phyloP scores from a whole-genome alignment of 2,113 vertebrate species.

The Lutjanus erythropterus region DNA sequence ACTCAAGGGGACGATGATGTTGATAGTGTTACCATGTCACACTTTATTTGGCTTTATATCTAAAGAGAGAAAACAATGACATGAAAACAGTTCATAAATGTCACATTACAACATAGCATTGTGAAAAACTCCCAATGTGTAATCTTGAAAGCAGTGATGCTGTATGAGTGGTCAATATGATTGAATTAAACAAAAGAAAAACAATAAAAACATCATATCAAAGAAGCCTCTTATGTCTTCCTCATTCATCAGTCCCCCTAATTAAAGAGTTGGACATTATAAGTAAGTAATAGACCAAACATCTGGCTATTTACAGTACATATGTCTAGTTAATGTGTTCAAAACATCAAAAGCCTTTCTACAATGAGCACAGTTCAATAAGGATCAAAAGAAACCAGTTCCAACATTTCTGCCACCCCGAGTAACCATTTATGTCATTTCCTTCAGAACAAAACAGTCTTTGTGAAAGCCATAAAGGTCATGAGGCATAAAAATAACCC shows the following conservation, averaged over 20 bases:
- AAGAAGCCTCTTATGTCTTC: slow-evolving; percentile 24
- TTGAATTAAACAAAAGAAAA: not conserved
- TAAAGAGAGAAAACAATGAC: slow-evolving; percentile 32
- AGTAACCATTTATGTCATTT: slow-evolving; percentile 4
- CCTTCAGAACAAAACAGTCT: slow-evolving; percentile 8
- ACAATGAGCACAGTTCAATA: not conserved
- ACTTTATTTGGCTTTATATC: slow-evolving; percentile 65
- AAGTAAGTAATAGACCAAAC: not conserved
- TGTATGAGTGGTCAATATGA: not conserved
- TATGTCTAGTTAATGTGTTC: not conserved
- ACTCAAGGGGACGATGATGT: not conserved
- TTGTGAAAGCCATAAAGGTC: slow-evolving; percentile 32
- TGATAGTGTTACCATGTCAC: slow-evolving; percentile 33
- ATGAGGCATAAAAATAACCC: slow-evolving; percentile 18
- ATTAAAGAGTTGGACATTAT: not conserved
- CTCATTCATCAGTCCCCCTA: slow-evolving; percentile 71
- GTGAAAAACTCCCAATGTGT: not conserved
- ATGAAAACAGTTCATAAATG: slow-evolving; percentile 25
- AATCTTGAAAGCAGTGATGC: slow-evolving; percentile 6
- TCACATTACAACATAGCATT: not conserved
- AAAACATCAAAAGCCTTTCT: not conserved
- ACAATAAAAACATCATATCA: not conserved
- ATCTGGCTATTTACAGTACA: slow-evolving; percentile 4
- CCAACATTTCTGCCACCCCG: slow-evolving; percentile 20
- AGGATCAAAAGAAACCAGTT: slow-evolving; percentile 7